These are phyloP conservation scores for Luidia sarsii DNA, from an alignment of 53 echinoderm and acorn worm species.

Conservation along the genomic window DNA sequence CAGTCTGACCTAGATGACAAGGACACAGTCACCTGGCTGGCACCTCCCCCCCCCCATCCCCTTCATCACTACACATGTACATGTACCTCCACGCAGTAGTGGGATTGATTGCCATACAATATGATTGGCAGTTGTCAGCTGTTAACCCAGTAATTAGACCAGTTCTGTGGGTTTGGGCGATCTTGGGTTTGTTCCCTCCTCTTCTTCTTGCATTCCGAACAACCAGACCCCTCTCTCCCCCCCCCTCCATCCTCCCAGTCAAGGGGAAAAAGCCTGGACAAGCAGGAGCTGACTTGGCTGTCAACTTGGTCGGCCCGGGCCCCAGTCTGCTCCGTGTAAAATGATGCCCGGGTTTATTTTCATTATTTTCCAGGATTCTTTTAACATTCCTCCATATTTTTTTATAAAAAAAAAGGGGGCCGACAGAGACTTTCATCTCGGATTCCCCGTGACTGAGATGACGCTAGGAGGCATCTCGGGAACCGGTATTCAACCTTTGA, in stretches of 20 bases:
- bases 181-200: background rate
- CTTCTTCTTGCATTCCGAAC: background rate
- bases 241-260: background rate
- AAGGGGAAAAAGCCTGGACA: slow-evolving; percentile 10
- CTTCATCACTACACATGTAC: too few relatives aligned
- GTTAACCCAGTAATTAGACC: slow-evolving; percentile 23
- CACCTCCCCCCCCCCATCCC: too few relatives aligned
- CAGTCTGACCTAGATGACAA: too few relatives aligned
- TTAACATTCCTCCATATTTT: background rate
- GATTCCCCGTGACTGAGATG: background rate
- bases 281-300: slow-evolving; percentile 2
- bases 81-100: too few relatives aligned
- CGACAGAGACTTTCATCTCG: background rate
- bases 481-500: too few relatives aligned
- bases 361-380: slow-evolving; percentile 2
- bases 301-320: slow-evolving; percentile 21
- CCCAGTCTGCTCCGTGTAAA: background rate
- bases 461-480: background rate
- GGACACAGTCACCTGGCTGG: too few relatives aligned
- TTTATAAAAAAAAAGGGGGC: too few relatives aligned
- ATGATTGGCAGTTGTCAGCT: slow-evolving; percentile 40
- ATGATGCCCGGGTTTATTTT: slow-evolving; percentile 45
- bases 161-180: too few relatives aligned
- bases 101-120: too few relatives aligned
- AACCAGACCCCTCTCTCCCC: too few relatives aligned